A percentile compares a stretch with the other conserved stretches of the same genome.
These are phyloP conservation scores for Dryas iulia DNA, from an alignment of 1,140 invertebrate species.

Conservation along the genomic window DNA sequence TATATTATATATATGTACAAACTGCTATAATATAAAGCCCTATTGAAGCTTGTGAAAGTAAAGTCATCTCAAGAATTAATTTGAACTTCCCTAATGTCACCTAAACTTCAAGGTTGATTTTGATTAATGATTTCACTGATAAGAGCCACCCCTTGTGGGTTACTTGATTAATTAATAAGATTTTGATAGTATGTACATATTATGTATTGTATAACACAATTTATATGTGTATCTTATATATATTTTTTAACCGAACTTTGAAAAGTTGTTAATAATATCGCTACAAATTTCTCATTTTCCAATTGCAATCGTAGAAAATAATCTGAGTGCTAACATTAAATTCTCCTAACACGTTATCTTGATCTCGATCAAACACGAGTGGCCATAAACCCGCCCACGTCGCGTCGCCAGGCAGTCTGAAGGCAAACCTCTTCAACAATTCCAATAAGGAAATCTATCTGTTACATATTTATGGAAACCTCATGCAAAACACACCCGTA, in stretches of 20 bases:
- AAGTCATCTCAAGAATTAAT: constrained; percentile 5
- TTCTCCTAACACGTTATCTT: constrained; percentile 10
- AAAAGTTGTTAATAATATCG: not conserved
- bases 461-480: constrained; percentile 44
- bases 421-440: constrained; percentile 51
- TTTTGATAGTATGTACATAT: not conserved
- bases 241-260: too few relatives aligned
- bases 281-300: constrained; percentile 3
- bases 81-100: constrained; percentile 8
- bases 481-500: constrained; percentile 40
- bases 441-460: constrained; percentile 40
- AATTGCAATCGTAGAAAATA: constrained; percentile 15
- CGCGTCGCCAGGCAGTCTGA: constrained; percentile 61
- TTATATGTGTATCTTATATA: not conserved
- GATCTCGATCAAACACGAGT: constrained; percentile 17
- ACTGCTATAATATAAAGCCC: not conserved
- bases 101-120: constrained; percentile 5
- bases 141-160: not conserved
- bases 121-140: constrained; percentile 2
- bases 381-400: constrained; percentile 36
- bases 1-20: too few relatives aligned
- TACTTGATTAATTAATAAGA: not conserved
- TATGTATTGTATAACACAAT: not conserved
- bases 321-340: constrained; percentile 24
- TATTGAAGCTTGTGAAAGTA: not conserved